Evolutionary conservation across 2,113 vertebrate genomes (phyloP).

Genomic region (Chloropsis cyanopogon): DNA sequence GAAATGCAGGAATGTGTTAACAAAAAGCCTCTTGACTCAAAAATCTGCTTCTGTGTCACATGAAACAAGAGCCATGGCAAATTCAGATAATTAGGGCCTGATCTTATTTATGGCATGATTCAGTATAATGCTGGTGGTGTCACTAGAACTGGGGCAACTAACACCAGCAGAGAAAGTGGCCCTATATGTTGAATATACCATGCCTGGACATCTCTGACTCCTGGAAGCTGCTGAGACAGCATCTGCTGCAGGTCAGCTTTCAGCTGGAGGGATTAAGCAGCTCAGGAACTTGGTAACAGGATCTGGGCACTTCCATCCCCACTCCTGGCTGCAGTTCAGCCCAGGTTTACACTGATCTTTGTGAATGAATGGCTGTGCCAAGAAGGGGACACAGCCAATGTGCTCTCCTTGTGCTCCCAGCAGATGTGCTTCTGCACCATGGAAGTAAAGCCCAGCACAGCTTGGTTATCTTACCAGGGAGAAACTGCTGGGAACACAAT

Average conservation of each 20-base stretch:
- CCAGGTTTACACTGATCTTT: neutral
- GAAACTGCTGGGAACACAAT: neutral
- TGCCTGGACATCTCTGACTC: neutral
- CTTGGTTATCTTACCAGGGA: neutral
- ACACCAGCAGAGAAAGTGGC: neutral
- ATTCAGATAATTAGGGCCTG: neutral
- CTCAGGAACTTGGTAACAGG: neutral
- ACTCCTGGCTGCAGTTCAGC: neutral
- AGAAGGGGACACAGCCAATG: fast-evolving
- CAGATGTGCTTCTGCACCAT: neutral
- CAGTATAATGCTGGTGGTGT: neutral
- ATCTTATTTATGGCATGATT: neutral
- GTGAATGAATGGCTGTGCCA: neutral
- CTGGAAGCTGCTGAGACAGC: neutral
- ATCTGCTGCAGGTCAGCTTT: slow-evolving; percentile 47
- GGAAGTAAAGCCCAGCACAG: neutral
- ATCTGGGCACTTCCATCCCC: neutral
- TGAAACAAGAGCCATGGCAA: neutral
- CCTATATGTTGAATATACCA: neutral
- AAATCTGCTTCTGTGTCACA: neutral
- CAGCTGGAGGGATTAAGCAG: slow-evolving; percentile 37
- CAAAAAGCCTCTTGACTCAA: slow-evolving; percentile 25
- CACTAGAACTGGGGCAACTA: neutral
- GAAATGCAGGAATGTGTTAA: neutral
- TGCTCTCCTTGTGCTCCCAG: neutral